These are phyloP conservation scores for Drosophila pseudoobscura DNA, from an alignment of 1,140 invertebrate species.

Conservation along the genomic window DNA sequence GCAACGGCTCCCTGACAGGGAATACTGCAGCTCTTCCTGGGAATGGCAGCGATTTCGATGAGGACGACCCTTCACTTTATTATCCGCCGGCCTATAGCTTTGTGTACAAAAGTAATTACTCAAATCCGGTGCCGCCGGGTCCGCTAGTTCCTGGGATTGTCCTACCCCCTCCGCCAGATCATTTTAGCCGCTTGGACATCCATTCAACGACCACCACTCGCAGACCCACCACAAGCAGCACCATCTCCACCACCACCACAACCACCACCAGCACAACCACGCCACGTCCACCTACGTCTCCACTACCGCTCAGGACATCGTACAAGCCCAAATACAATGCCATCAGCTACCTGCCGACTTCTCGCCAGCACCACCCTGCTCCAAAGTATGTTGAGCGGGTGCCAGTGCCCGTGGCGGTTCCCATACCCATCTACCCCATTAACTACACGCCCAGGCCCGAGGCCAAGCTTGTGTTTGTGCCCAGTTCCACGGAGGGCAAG, in stretches of 20 bases:
- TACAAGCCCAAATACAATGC: slow-evolving; percentile 56
- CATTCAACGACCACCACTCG: slow-evolving; percentile 22
- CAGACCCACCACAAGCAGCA: slow-evolving; percentile 30
- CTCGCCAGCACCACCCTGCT: background rate
- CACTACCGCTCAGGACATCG: slow-evolving; percentile 22
- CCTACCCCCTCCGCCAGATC: slow-evolving; percentile 92
- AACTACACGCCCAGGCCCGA: slow-evolving; percentile 60
- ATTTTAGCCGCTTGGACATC: slow-evolving; percentile 85
- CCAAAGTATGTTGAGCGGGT: slow-evolving; percentile 68
- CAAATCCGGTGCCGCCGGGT: slow-evolving; percentile 90
- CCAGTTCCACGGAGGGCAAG: slow-evolving; percentile 52
- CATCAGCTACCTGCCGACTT: slow-evolving; percentile 46
- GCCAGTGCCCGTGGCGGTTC: slow-evolving; percentile 72
- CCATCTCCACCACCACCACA: slow-evolving; percentile 28
- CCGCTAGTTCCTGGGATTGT: slow-evolving; percentile 94
- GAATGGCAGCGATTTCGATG: slow-evolving; percentile 87
- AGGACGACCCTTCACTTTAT: slow-evolving; percentile 94
- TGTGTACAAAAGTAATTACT: slow-evolving; percentile 91
- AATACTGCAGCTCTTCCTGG: slow-evolving; percentile 28
- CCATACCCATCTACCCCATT: slow-evolving; percentile 72
- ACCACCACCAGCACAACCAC: slow-evolving; percentile 17
- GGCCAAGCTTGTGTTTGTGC: slow-evolving; percentile 62
- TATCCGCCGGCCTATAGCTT: slow-evolving; percentile 95
- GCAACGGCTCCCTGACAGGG: slow-evolving; percentile 29
- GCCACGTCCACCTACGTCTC: background rate